These are phyloP conservation scores for Virgularia gustaviana DNA, from an alignment of 92 coral and sea anemone genomes.

Conservation along the genomic window DNA sequence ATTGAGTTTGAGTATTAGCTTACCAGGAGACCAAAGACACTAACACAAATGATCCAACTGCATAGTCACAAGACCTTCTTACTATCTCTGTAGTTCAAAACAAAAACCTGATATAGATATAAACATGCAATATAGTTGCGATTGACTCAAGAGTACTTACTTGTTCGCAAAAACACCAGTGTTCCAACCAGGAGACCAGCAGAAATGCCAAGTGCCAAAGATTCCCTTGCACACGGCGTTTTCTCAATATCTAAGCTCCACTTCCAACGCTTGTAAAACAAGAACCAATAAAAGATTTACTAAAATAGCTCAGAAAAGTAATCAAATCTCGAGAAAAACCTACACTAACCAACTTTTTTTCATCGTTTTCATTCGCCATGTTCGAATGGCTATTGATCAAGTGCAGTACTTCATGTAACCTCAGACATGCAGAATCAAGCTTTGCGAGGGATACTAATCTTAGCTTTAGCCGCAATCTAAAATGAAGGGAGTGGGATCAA, in stretches of 20 bases:
- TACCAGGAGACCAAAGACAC: conserved; percentile 75
- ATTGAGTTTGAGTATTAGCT: conserved; percentile 10
- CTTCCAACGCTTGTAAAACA: conserved; percentile 51
- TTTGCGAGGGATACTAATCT: background rate
- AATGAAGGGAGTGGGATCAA: background rate
- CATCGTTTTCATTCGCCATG: conserved; percentile 25
- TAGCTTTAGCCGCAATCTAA: background rate
- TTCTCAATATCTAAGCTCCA: conserved; percentile 75
- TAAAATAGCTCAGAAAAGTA: background rate
- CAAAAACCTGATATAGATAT: background rate
- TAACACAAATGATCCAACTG: conserved; percentile 81
- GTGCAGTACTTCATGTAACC: background rate
- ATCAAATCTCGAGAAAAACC: background rate
- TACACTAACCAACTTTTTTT: background rate
- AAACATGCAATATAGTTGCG: background rate
- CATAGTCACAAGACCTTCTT: conserved; percentile 73
- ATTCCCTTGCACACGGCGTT: conserved; percentile 83
- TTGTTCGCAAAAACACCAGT: conserved; percentile 69
- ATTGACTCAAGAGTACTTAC: conserved; percentile 49
- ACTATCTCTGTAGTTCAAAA: conserved; percentile 56
- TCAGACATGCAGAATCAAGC: background rate
- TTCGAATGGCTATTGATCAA: background rate
- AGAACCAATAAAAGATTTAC: background rate
- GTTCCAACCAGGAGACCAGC: conserved; percentile 66
- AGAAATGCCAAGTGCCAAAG: conserved; percentile 73